phyloP scores from a whole-genome alignment of 1,140 invertebrate genomes.

The Geopemphigus sp. region DNA sequence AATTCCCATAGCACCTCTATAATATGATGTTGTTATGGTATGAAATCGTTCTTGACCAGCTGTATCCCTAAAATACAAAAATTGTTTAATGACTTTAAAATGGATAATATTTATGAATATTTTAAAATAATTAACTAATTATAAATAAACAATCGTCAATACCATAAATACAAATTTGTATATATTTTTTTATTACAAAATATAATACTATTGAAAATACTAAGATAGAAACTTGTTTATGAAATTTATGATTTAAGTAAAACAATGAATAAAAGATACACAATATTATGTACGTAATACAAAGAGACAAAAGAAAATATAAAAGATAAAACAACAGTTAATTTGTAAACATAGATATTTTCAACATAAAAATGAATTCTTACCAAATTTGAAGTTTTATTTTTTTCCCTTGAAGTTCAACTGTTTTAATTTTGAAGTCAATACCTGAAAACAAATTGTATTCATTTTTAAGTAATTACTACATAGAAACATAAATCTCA shows the following conservation, averaged over 20 bases:
- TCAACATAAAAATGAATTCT: constrained; percentile 54
- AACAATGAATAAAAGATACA: background rate
- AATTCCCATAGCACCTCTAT: constrained; percentile 82
- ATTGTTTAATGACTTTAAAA: background rate
- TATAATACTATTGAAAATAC: background rate
- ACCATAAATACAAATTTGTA: background rate
- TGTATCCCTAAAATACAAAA: constrained; percentile 59
- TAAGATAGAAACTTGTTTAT: constrained; percentile 4
- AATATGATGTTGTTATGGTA: constrained; percentile 83
- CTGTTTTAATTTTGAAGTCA: constrained; percentile 98
- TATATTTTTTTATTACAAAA: background rate
- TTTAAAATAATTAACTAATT: background rate
- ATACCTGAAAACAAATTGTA: constrained; percentile 71
- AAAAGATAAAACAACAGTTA: background rate
- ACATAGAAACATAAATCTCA: background rate
- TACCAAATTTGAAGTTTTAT: constrained; percentile 98
- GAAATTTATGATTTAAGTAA: constrained; percentile 16
- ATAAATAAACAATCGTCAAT: background rate
- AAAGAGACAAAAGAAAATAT: background rate
- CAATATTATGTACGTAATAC: background rate
- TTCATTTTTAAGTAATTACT: background rate
- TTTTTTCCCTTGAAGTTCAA: constrained; percentile 95
- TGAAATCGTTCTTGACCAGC: constrained; percentile 72
- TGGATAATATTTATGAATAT: background rate
- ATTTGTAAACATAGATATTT: background rate